Conservation (phyloP, 1,140 invertebrate genomes). For the Drosophila oshimai region DNA sequence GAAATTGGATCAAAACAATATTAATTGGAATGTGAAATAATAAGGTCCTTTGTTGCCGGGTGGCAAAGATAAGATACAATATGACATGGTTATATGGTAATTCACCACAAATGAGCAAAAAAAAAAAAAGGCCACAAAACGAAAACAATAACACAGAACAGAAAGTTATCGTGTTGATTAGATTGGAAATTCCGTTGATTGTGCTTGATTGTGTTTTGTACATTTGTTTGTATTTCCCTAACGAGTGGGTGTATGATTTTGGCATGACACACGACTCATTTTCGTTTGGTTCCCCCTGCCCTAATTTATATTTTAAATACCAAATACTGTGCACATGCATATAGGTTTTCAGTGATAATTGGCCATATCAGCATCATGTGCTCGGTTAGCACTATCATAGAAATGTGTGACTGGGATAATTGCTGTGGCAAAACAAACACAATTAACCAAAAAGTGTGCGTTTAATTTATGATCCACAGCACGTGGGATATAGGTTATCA, state of each 20-base stretch:
- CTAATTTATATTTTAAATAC: conserved; percentile 19
- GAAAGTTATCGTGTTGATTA: conserved; percentile 61
- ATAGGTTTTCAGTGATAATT: conserved; percentile 34
- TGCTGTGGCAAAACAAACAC: not conserved
- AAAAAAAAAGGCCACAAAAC: not conserved
- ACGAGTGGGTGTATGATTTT: conserved; percentile 10
- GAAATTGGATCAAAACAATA: not conserved
- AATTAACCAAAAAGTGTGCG: not conserved
- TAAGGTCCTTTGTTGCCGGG: conserved; percentile 4
- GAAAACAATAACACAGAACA: conserved; percentile 27
- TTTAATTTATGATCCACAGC: not conserved
- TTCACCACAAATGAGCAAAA: conserved; percentile 26
- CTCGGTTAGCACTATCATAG: conserved; percentile 1
- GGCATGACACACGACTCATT: conserved; percentile 27
- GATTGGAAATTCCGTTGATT: conserved; percentile 54
- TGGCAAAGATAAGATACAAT: conserved; percentile 21
- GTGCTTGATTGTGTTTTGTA: conserved; percentile 14
- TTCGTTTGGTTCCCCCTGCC: not conserved
- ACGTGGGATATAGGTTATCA: not conserved
- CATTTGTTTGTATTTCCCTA: conserved; percentile 3
- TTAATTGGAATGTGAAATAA: conserved; percentile 17
- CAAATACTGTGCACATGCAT: conserved; percentile 8
- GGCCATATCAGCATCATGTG: conserved; percentile 9
- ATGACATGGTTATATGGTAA: conserved; percentile 34
- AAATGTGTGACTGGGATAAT: conserved; percentile 14